Evolutionary conservation across 2,888 invertebrate species (phyloP).

Genomic region (Plagiodera versicolora): DNA sequence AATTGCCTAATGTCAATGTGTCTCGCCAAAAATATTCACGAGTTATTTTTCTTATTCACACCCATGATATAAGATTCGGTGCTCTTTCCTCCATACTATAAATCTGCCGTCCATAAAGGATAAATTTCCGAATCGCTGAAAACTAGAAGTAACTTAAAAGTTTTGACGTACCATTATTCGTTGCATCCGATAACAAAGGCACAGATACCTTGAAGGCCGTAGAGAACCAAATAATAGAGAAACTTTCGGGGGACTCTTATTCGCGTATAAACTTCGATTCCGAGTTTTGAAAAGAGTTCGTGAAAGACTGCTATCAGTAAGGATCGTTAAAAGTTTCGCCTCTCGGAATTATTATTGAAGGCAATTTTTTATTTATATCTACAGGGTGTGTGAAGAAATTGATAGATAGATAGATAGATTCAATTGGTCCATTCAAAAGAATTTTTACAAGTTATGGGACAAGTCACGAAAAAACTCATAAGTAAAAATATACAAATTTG

Average conservation of each 20-base stretch:
- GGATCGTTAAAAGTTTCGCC: conserved; percentile 32
- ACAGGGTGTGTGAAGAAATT: no score
- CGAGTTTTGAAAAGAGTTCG: conserved; percentile 27
- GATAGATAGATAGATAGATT: no score
- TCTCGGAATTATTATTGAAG: conserved; percentile 15
- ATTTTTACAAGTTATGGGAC: no score
- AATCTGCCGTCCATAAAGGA: conserved; percentile 34
- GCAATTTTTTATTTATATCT: no score
- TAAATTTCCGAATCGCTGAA: conserved; percentile 33
- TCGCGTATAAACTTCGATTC: conserved; percentile 33
- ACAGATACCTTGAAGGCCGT: conserved; percentile 36
- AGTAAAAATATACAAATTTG: no score
- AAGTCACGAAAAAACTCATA: no score
- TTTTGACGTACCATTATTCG: conserved; percentile 38
- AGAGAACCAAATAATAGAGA: conserved; percentile 36
- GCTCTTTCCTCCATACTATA: conserved; percentile 18
- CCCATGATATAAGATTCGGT: background rate
- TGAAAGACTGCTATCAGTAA: conserved; percentile 30
- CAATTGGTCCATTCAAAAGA: no score
- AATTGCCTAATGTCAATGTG: no score
- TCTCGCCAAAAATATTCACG: background rate
- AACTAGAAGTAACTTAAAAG: conserved; percentile 37
- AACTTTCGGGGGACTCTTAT: conserved; percentile 31
- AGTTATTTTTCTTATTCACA: background rate
- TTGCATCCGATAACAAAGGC: conserved; percentile 36